Evolutionary conservation across 2,797 vertebrate species (phyloP), one percentile per base, ranked within the genome.

Genomic region (Lophotriccus pileatus): DNA sequence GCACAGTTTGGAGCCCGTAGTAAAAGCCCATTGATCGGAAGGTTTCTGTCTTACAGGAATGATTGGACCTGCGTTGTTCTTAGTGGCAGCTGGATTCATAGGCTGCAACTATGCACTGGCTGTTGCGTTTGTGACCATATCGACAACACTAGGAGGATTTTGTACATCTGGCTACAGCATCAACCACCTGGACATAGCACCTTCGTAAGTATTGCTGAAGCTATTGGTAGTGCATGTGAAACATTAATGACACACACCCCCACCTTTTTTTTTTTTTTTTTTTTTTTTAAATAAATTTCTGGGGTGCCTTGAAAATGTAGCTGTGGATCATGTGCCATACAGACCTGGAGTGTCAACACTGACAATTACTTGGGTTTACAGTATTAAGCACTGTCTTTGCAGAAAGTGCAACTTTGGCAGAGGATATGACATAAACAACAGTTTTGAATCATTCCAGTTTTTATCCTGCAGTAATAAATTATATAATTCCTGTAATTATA

Each of bases 181-280:
- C 97, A 99, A 99, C 97, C 99, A 99, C 89, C 98, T 99, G 62
- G 99, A 99, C 96, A 99, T 99, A 83, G 99, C 99, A 49, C 99
- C 99, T 81, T 99, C 99, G 99, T 99, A 98, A 99, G 99, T 97
- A 93, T 60, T 76, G 13, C 30, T 77, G 73, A 58, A 76, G 46
- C 37, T 77, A 7, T 68, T 91, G n/a, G 34, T 84, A 55, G 20
- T 58, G 50, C 46, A 11, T 1, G 1, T 63, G 47, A 68, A 37
- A 47, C 7, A n/a, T 55, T 94, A 81, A 55, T 69, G 10, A 24
- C 4, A 16, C 39, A 14, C 37, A 37, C 37, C 8, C 23, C 23
- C 19, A 9, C 4, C 4, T 11, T 14, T 32, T 36, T 70, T 72
- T 64, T 50, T 47, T 37, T 25, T 10, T 37, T 6, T 39, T n/a